These are phyloP conservation scores for Lagopus leucura DNA, from an alignment of 2,113 vertebrate species.

Conservation along the genomic window DNA sequence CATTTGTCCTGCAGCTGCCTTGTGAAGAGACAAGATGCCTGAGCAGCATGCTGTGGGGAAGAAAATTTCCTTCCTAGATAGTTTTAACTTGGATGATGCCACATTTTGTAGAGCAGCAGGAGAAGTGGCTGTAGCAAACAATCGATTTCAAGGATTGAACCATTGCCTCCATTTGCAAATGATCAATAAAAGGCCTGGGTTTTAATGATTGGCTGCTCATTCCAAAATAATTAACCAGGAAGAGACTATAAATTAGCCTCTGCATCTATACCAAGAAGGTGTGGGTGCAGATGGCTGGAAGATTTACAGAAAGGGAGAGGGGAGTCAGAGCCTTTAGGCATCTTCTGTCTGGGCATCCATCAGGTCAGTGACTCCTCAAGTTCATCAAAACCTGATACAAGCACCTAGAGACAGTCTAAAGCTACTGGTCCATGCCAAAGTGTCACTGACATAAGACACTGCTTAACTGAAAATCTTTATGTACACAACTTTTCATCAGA, in stretches of 20 bases:
- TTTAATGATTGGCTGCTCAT: background rate
- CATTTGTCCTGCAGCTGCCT: background rate
- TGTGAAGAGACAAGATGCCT: background rate
- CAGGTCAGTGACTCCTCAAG: background rate
- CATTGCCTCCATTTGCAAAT: background rate
- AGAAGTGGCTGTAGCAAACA: background rate
- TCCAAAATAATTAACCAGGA: background rate
- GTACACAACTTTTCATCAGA: background rate
- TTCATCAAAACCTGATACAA: background rate
- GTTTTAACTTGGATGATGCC: background rate
- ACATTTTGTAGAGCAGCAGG: background rate
- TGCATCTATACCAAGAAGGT: fast-evolving
- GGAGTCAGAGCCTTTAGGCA: background rate
- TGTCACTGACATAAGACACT: background rate
- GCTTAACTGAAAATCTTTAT: background rate
- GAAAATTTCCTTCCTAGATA: background rate
- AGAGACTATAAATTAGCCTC: background rate
- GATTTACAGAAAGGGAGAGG: background rate
- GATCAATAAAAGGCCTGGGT: background rate
- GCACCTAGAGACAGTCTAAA: background rate
- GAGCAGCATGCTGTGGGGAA: background rate
- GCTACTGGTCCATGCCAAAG: background rate
- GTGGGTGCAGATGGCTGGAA: background rate
- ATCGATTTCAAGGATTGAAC: background rate
- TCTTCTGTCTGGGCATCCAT: background rate